These are phyloP conservation scores for Pachyuromys duprasi DNA, from an alignment of 2,797 vertebrate genomes.

Conservation along the genomic window DNA sequence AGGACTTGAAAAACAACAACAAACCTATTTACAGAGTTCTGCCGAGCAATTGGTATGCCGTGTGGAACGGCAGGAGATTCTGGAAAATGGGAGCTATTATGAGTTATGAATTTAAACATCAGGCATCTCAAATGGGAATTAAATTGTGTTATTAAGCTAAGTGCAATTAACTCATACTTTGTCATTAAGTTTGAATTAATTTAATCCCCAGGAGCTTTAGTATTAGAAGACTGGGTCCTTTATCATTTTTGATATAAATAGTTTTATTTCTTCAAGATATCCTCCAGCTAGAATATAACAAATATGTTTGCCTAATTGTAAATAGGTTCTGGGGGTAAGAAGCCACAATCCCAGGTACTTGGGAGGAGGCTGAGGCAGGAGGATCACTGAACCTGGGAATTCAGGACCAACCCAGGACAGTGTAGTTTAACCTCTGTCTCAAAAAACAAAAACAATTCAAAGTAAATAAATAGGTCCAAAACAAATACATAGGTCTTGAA, in stretches of 20 bases:
- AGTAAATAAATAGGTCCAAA: not conserved
- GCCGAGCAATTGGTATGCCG: not conserved
- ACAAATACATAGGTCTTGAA: not conserved
- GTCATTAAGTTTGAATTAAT: not conserved
- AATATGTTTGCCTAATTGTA: not conserved
- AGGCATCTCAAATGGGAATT: slow-evolving; percentile 35
- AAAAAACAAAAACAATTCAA: not conserved
- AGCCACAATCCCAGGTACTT: not conserved
- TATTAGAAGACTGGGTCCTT: not conserved
- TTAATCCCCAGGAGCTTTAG: not conserved
- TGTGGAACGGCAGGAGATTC: not conserved
- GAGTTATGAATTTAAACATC: not conserved
- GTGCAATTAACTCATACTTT: slow-evolving; percentile 4
- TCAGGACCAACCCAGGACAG: not conserved
- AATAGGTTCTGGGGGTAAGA: not conserved
- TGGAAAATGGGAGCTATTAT: not conserved
- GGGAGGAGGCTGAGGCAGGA: not conserved
- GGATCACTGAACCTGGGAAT: not conserved
- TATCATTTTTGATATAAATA: not conserved
- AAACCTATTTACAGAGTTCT: not conserved
- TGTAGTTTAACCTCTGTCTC: no score
- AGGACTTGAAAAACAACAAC: not conserved
- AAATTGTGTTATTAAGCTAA: slow-evolving; percentile 2
- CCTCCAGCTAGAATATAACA: not conserved
- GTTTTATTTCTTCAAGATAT: slow-evolving; percentile 25